Base-by-base conservation (phyloP, 2,113 vertebrate species). In the Alces alces region DNA sequence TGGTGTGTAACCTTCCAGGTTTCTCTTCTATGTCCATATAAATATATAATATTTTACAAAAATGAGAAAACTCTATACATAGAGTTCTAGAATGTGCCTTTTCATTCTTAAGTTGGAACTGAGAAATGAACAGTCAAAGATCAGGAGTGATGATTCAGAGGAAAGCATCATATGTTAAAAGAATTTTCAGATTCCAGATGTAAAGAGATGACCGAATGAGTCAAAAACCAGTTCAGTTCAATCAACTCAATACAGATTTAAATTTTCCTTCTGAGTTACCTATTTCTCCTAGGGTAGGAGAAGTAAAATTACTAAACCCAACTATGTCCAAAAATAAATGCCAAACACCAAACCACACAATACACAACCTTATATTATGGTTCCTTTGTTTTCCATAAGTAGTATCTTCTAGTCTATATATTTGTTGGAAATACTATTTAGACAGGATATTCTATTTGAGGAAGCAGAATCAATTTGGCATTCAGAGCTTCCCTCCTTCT, bases 231-330 rank as follows among this genome's bases (percentile, higher is more conserved):
- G 39, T 28, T 50, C 12, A 50, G 12, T 50, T 47, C 47, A 47
- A 47, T 47, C 47, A 47, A 54, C 45, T 73, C 25, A n/a, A 80
- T 3, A n/a, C 25, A 27, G 45, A 19, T 80, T 93, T 11, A 96
- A 55, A 87, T 57, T 86, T 82, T 55, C 30, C 79, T 58, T 86
- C 58, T 84, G 10, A 76, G 52, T 70, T 83, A 52, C n/a, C 7
- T 78, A 13, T 73, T 93, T 89, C 21, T 95, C 30, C 12, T 83
- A 55, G n/a, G 30, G 55, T 36, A 93, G 76, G 9, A 94, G n/a
- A 96, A 95, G 11, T 11, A 61, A 96, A 97, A 88, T 11, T 83
- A 55, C 17, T 43, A 92, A 92, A 73, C 15, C 83, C 43, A 86
- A 96, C 2, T 85, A 85, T 33, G 16, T 39, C 4, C 3, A 36